Evolutionary conservation across 1,140 invertebrate species (phyloP).

Genomic region (Lasaia peninsularis): DNA sequence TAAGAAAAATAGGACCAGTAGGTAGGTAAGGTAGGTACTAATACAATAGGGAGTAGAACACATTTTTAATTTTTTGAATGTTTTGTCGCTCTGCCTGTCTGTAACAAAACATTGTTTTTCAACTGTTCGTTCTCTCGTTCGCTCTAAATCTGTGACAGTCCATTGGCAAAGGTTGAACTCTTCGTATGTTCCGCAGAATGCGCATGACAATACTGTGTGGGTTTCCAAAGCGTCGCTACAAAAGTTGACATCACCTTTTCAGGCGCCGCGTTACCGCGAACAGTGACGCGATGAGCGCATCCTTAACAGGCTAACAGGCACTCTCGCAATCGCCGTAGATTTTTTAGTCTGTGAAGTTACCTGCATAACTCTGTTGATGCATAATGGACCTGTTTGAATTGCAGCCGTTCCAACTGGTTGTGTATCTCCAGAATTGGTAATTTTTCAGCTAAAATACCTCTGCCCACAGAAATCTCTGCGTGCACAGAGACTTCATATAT

Average conservation of each 20-base stretch:
- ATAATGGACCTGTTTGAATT: constrained; percentile 29
- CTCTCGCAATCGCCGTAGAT: constrained; percentile 29
- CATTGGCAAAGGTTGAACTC: constrained; percentile 20
- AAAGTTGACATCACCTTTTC: constrained; percentile 27
- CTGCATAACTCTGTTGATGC: constrained; percentile 27
- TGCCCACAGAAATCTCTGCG: too few relatives aligned
- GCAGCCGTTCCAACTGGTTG: constrained; percentile 31
- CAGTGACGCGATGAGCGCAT: constrained; percentile 32
- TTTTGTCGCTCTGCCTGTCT: too few relatives aligned
- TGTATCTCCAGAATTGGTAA: too few relatives aligned
- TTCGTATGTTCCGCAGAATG: constrained; percentile 26
- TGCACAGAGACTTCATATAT: too few relatives aligned
- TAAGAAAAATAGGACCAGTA: too few relatives aligned
- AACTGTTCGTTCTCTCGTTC: constrained; percentile 27
- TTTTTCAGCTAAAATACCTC: too few relatives aligned
- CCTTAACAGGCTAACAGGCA: constrained; percentile 31
- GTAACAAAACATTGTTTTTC: constrained; percentile 28
- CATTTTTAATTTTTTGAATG: too few relatives aligned
- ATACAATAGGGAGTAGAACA: too few relatives aligned
- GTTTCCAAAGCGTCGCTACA: constrained; percentile 34
- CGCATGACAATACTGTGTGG: constrained; percentile 26
- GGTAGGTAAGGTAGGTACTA: too few relatives aligned
- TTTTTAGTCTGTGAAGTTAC: constrained; percentile 27
- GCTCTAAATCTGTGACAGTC: constrained; percentile 34
- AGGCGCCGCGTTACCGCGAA: constrained; percentile 27